Percentiles rank a stretch among this genome's conserved stretches.
phyloP scores from a whole-genome alignment of 2,888 invertebrate genomes.

The Xylota segnis region DNA sequence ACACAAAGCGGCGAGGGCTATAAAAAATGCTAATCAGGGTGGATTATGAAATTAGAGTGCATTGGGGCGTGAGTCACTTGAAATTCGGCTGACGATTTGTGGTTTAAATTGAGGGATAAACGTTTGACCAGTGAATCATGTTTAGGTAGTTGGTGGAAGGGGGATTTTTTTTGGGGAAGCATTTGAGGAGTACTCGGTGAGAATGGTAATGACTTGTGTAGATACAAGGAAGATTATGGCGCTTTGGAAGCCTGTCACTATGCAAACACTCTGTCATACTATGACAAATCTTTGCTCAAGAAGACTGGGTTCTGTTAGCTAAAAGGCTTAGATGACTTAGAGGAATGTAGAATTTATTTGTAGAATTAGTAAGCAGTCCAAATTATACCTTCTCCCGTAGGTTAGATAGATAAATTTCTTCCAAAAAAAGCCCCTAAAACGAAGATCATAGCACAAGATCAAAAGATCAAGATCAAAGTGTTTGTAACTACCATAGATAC shows the following conservation, averaged over 20 bases:
- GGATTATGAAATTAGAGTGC: conserved; percentile 57
- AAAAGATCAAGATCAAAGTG: too few relatives aligned
- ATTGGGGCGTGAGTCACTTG: conserved; percentile 46
- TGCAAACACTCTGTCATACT: too few relatives aligned
- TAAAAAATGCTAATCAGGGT: conserved; percentile 64
- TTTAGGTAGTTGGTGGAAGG: not conserved
- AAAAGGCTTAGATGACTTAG: too few relatives aligned
- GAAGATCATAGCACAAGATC: too few relatives aligned
- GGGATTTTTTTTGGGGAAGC: not conserved
- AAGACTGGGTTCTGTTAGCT: too few relatives aligned
- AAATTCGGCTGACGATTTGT: not conserved
- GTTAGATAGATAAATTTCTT: too few relatives aligned
- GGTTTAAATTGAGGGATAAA: conserved; percentile 17
- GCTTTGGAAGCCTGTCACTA: not conserved
- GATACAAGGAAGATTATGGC: not conserved
- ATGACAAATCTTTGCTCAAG: too few relatives aligned
- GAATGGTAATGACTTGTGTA: not conserved
- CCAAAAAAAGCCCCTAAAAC: too few relatives aligned
- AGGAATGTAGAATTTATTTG: too few relatives aligned
- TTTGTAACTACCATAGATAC: too few relatives aligned
- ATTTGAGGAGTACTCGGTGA: not conserved
- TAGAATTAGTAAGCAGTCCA: too few relatives aligned
- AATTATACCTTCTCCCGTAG: too few relatives aligned
- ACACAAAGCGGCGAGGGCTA: conserved; percentile 9
- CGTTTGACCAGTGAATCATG: conserved; percentile 28